Evolutionary conservation across 2,113 vertebrate species (phyloP).

Genomic region (Bothrops jararaca): DNA sequence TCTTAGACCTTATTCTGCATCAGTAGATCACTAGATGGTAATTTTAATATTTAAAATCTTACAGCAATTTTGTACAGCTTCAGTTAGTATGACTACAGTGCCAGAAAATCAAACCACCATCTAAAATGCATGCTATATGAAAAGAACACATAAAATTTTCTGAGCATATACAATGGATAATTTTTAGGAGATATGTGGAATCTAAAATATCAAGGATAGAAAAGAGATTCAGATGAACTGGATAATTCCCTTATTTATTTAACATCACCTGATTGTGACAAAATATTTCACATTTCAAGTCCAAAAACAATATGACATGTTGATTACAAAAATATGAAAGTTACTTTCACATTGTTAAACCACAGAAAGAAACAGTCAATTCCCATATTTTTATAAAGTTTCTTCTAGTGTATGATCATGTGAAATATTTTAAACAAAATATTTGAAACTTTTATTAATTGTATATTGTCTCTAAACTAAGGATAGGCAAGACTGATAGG

Average conservation of each 20-base stretch:
- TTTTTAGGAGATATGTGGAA: neutral
- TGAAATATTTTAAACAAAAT: neutral
- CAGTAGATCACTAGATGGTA: neutral
- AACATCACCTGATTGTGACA: constrained; percentile 13
- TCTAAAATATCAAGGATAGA: neutral
- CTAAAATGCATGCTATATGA: neutral
- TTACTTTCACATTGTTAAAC: neutral
- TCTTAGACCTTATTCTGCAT: neutral
- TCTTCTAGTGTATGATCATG: neutral
- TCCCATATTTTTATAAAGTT: neutral
- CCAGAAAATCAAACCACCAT: neutral
- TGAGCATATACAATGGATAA: neutral
- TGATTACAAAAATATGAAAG: neutral
- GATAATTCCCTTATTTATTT: constrained; percentile 13
- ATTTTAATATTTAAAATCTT: neutral
- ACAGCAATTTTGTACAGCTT: neutral
- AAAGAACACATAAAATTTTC: neutral
- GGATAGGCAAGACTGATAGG: neutral
- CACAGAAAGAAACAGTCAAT: neutral
- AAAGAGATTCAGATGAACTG: neutral
- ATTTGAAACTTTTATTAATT: constrained; percentile 1
- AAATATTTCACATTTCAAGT: neutral
- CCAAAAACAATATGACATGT: neutral
- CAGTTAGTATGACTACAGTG: neutral
- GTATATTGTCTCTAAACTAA: neutral